Evolutionary conservation across 2,888 invertebrate genomes (phyloP).

Genomic region (Lycia hirtaria): DNA sequence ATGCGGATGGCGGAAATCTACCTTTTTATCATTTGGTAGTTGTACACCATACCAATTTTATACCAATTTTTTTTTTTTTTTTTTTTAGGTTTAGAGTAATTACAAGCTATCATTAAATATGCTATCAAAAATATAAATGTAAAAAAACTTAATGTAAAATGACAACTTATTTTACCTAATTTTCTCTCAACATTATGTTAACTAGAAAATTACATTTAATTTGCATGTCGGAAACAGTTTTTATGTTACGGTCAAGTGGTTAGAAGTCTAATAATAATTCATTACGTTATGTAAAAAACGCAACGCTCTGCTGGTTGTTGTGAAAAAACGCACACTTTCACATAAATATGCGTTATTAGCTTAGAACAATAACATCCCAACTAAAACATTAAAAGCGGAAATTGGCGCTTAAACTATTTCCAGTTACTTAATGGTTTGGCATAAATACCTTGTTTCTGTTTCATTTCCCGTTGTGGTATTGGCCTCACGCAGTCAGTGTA

Average conservation of each 20-base stretch:
- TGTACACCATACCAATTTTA: too few species aligned
- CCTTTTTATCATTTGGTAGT: too few species aligned
- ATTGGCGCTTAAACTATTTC: background rate
- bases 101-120: too few species aligned
- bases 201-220: conserved; percentile 12
- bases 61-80: too few species aligned
- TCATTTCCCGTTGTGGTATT: too few species aligned
- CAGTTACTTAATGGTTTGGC: too few species aligned
- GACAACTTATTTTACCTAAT: too few species aligned
- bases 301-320: conserved; percentile 19
- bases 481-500: too few species aligned
- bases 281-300: conserved; percentile 25
- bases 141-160: too few species aligned
- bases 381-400: background rate
- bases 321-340: conserved; percentile 19
- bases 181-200: background rate
- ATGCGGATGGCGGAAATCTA: too few species aligned
- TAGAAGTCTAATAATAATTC: conserved; percentile 23
- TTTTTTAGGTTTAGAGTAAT: too few species aligned
- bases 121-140: background rate
- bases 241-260: conserved; percentile 28
- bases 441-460: too few species aligned
- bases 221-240: conserved; percentile 15
- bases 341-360: conserved; percentile 23
- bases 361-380: background rate